Base-by-base conservation (phyloP, 1,140 invertebrate genomes). In the Triops longicaudatus region DNA sequence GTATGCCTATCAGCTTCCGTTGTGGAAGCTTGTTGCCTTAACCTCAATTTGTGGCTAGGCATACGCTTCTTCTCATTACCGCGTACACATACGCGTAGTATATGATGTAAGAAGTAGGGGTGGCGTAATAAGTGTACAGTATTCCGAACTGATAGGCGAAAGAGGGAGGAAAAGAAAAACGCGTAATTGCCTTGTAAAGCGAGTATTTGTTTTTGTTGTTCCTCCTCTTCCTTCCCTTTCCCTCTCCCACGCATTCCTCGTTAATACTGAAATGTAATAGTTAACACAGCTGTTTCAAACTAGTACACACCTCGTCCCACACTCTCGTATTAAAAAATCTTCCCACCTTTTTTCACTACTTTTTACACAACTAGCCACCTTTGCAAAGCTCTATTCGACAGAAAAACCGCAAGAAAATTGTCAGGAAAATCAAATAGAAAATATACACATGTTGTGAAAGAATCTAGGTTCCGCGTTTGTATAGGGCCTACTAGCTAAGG, bases 31-130 rank as follows among this genome's bases (percentile, higher is more conserved):
- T 63, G 50, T 63, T 63, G 50, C 17, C 50, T 63, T 63, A 63
- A 63, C 50, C 50, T 63, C 10, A 63, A 63, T 63, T 63, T 63
- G 50, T 63, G 50, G 50, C 22, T 63, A 63, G 50, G 50, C 50
- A 63, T 63, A 63, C 50, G 50, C 50, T 63, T 63, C 50, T 14
- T 63, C 50, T 63, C 50, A 63, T 63, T 63, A 63, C 50, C 6
- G 10, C 31, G 31, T 37, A 37, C 50, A 63, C 22, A 63, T 5
- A 63, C 50, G 50, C 22, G 50, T n/a, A 63, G 17, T 37, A 37
- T 7, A 37, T 7, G 31, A 37, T 37, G 31, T 37, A 37, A 37
- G 31, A 7, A 37, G 31, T 37, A 37, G 31, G 31, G 31, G 31
- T 37, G 7, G 7, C 7, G 31, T n/a, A n/a, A n/a, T n/a, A 7